A percentile compares a stretch with the other conserved stretches of the same genome.
These are phyloP conservation scores for Pseudopodoces humilis DNA, from an alignment of 2,113 vertebrate genomes.

Conservation along the genomic window DNA sequence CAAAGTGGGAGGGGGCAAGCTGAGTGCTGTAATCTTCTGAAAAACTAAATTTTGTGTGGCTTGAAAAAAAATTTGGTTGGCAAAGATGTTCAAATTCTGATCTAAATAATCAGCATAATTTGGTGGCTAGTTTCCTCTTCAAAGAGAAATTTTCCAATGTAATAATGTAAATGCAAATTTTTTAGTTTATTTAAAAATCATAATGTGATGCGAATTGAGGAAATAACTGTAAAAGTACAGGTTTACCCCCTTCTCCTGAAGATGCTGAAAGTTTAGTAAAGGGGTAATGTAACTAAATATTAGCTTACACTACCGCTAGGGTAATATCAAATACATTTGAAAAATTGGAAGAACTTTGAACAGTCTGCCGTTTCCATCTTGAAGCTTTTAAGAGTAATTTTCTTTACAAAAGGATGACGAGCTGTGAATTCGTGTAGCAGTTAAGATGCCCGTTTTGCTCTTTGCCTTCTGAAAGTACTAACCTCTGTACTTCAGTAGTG, in stretches of 20 bases:
- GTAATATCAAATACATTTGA: not conserved
- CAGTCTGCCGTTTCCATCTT: not conserved
- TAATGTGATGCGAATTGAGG: not conserved
- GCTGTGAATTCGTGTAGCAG: not conserved
- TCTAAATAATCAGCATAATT: not conserved
- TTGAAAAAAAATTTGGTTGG: not conserved
- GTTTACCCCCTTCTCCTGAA: not conserved
- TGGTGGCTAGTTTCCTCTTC: not conserved
- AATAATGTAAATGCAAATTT: not conserved
- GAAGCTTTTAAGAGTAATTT: not conserved
- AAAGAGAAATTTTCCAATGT: not conserved
- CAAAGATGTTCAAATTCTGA: not conserved
- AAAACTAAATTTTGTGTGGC: not conserved
- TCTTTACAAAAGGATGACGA: not conserved
- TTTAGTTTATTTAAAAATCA: not conserved
- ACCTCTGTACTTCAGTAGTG: not conserved
- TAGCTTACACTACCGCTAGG: not conserved
- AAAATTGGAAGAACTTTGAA: not conserved
- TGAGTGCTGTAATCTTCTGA: not conserved
- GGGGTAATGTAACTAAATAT: not conserved
- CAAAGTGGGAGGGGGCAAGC: not conserved
- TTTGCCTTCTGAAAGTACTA: not conserved
- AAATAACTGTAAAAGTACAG: not conserved
- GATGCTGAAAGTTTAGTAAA: not conserved
- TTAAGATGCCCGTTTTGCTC: not conserved